Percentiles rank a stretch among this genome's conserved stretches.
phyloP scores from a whole-genome alignment of 2,888 invertebrate species.

The Rutpela maculata region DNA sequence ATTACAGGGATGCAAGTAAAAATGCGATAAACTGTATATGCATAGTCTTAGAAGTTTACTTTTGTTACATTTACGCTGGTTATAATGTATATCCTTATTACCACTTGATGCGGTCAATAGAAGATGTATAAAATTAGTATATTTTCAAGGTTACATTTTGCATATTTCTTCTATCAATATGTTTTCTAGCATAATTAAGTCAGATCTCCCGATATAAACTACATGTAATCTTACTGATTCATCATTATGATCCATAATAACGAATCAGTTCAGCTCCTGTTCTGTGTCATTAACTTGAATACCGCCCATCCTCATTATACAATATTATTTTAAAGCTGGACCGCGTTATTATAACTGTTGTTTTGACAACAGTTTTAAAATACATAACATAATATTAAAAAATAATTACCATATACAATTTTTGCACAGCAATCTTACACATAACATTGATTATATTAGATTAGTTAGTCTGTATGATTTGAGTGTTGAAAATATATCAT shows the following conservation, averaged over 20 bases:
- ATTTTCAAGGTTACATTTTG: too few species aligned
- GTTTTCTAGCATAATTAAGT: too few species aligned
- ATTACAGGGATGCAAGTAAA: too few species aligned
- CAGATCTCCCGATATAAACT: background rate
- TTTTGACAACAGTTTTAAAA: constrained; percentile 49
- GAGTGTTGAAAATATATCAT: constrained; percentile 2
- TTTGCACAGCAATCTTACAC: constrained; percentile 49
- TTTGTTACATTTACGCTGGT: too few species aligned
- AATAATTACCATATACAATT: constrained; percentile 37
- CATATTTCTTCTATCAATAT: too few species aligned
- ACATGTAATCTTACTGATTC: background rate
- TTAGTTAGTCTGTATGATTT: background rate
- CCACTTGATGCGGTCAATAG: too few species aligned
- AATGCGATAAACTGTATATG: too few species aligned
- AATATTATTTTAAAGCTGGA: constrained; percentile 53
- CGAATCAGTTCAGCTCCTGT: background rate
- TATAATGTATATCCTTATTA: too few species aligned
- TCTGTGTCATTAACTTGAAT: constrained; percentile 20
- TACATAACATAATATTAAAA: constrained; percentile 46
- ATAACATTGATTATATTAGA: constrained; percentile 37
- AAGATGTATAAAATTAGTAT: too few species aligned
- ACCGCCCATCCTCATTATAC: constrained; percentile 37
- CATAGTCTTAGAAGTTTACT: too few species aligned
- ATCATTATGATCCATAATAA: background rate
- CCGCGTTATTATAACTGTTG: constrained; percentile 52